A percentile compares a stretch with the other conserved stretches of the same genome.
phyloP scores from a whole-genome alignment of 2,797 vertebrate species.

The Arrhamphus sclerolepis region DNA sequence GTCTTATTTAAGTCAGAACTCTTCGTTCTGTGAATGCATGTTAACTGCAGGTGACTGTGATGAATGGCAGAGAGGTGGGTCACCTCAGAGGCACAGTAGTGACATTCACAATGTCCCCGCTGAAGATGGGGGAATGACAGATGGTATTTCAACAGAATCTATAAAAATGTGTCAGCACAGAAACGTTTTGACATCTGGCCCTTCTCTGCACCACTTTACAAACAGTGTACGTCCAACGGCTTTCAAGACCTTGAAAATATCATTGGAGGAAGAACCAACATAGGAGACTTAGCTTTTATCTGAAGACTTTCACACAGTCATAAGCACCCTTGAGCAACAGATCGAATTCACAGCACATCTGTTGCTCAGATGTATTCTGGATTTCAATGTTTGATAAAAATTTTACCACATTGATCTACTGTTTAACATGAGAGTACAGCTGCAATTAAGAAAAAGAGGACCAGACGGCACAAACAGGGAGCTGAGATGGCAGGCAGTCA shows the following conservation, averaged over 20 bases:
- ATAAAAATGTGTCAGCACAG: constrained; percentile 61
- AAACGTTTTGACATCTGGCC: constrained; percentile 44
- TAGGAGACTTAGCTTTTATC: background rate
- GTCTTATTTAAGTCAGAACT: constrained; percentile 44
- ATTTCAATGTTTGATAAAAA: constrained; percentile 15
- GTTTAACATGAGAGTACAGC: constrained; percentile 33
- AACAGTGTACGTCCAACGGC: constrained; percentile 8
- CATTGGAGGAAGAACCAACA: constrained; percentile 5
- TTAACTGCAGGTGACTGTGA: constrained; percentile 63
- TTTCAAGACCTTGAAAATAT: constrained; percentile 17
- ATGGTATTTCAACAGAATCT: constrained; percentile 73
- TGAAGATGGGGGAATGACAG: constrained; percentile 64
- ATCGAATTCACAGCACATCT: background rate
- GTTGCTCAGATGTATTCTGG: constrained; percentile 19
- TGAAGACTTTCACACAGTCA: background rate
- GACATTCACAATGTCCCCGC: constrained; percentile 69
- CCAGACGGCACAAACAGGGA: constrained; percentile 46
- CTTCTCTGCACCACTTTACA: constrained; percentile 47
- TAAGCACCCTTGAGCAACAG: background rate
- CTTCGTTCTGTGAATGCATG: constrained; percentile 30
- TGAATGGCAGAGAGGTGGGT: constrained; percentile 70
- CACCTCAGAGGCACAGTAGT: constrained; percentile 61
- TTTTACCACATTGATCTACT: constrained; percentile 20
- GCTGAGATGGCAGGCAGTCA: constrained; percentile 61
- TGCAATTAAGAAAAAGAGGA: constrained; percentile 49